These are phyloP conservation scores for Ridgeia piscesae DNA, from an alignment of 1,140 invertebrate species.

Conservation along the genomic window DNA sequence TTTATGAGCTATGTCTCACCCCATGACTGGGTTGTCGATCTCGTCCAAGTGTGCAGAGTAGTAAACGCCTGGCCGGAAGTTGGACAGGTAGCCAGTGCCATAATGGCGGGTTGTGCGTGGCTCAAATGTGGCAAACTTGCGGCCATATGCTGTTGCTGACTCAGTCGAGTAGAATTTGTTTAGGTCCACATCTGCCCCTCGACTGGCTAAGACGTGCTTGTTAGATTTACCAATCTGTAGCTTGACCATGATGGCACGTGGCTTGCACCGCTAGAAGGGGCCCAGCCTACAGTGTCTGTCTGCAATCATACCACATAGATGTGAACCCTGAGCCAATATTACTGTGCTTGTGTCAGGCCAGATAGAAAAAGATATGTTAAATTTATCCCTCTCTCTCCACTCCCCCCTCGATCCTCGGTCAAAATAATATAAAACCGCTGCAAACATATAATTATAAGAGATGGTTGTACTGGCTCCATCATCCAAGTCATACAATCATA, in stretches of 20 bases:
- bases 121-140: conserved; percentile 53
- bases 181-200: conserved; percentile 53
- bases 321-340: neutral
- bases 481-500: neutral
- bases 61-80: conserved; percentile 52
- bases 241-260: conserved; percentile 23
- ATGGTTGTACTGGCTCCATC: neutral
- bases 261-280: neutral
- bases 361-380: too few species aligned
- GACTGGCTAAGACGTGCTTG: conserved; percentile 47
- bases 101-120: conserved; percentile 46
- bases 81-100: conserved; percentile 55
- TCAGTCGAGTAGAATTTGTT: conserved; percentile 57
- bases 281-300: neutral
- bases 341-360: too few species aligned
- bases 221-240: conserved; percentile 14
- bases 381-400: too few species aligned
- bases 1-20: conserved; percentile 29
- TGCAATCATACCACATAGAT: neutral
- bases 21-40: conserved; percentile 53
- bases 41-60: conserved; percentile 53
- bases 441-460: too few species aligned
- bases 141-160: conserved; percentile 52
- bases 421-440: too few species aligned
- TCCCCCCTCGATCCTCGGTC: too few species aligned